Evolutionary conservation across 2,797 vertebrate genomes (phyloP).

Genomic region (Otus scops): DNA sequence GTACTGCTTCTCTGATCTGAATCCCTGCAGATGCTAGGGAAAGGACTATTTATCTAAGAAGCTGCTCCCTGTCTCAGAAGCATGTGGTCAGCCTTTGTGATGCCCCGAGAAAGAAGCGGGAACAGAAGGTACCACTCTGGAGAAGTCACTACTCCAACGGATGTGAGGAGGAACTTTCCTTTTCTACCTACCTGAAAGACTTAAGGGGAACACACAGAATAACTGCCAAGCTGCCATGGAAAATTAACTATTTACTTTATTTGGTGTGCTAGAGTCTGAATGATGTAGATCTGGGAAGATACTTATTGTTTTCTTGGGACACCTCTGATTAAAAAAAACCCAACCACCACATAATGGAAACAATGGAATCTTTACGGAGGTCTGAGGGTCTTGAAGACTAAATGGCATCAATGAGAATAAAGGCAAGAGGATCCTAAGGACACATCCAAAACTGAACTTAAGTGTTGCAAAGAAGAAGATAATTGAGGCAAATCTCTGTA

Average conservation of each 20-base stretch:
- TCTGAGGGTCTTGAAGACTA: neutral
- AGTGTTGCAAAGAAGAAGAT: neutral
- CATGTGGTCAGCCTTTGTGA: neutral
- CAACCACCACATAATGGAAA: neutral
- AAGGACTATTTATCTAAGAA: neutral
- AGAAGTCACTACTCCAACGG: neutral
- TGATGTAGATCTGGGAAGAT: neutral
- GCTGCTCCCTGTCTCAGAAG: neutral
- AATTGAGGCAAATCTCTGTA: neutral
- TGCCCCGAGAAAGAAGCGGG: neutral
- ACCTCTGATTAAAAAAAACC: neutral
- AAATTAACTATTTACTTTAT: neutral
- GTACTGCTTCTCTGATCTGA: neutral
- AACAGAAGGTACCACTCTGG: neutral
- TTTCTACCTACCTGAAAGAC: neutral
- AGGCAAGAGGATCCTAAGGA: neutral
- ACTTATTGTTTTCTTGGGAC: neutral
- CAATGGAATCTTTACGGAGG: neutral
- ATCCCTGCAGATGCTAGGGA: neutral
- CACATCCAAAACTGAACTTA: neutral
- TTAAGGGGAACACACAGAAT: neutral
- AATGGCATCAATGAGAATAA: neutral
- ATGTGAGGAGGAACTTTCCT: neutral
- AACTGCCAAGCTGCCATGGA: neutral
- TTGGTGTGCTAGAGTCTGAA: neutral